Conservation (phyloP, 2,797 vertebrate species). For the Xiphophorus birchmanni region DNA sequence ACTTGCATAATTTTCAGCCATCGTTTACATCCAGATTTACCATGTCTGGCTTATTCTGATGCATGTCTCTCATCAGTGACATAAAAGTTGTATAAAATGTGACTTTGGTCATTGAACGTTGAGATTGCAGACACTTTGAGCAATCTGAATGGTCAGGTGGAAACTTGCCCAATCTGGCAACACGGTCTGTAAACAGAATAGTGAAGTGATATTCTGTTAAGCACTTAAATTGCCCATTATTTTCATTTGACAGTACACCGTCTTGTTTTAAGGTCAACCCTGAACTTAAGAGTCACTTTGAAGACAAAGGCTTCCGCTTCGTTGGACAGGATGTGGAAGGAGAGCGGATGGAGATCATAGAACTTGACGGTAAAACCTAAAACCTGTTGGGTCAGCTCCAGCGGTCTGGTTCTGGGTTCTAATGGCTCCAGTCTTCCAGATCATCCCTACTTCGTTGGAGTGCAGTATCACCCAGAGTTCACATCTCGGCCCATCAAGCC, state of each 20-base stretch:
- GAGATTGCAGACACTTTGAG: too few species aligned
- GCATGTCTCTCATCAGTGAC: too few species aligned
- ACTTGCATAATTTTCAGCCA: too few species aligned
- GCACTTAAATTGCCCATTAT: neutral
- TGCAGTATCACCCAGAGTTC: constrained; percentile 97
- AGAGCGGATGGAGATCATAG: constrained; percentile 94
- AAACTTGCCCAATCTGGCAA: too few species aligned
- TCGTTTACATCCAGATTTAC: too few species aligned
- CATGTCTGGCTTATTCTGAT: too few species aligned
- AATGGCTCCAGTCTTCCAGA: constrained; percentile 73
- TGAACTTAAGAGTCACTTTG: constrained; percentile 87
- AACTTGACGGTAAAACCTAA: constrained; percentile 85
- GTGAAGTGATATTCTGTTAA: neutral
- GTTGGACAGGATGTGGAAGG: constrained; percentile 94
- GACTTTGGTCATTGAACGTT: too few species aligned
- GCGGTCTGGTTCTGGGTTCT: neutral
- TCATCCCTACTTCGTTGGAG: constrained; percentile 93
- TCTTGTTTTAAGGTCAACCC: constrained; percentile 85
- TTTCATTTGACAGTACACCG: neutral
- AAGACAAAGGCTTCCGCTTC: constrained; percentile 89
- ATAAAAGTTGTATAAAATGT: too few species aligned
- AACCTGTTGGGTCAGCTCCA: neutral
- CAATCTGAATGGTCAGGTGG: too few species aligned
- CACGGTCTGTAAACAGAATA: neutral
- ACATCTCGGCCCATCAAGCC: constrained; percentile 96